A percentile compares a stretch with the other conserved stretches of the same genome.
Conservation (phyloP, 2,888 invertebrate species). For the Conchocele bisecta region DNA sequence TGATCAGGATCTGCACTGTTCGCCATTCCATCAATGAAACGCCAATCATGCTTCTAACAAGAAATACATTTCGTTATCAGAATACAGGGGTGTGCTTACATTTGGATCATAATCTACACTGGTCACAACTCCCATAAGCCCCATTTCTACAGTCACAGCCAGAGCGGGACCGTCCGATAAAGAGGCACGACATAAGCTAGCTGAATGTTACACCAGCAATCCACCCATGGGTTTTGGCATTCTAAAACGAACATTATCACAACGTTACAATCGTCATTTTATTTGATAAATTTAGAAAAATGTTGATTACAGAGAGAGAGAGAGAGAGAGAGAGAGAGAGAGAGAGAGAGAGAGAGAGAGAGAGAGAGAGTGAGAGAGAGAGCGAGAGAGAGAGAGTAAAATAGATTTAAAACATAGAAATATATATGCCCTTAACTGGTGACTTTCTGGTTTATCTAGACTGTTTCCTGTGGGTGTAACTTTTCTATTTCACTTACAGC, state of each 20-base stretch:
- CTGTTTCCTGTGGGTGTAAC: too few relatives aligned
- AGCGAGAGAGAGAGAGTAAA: background rate
- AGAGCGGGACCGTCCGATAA: background rate
- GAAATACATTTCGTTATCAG: too few relatives aligned
- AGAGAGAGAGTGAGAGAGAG: background rate
- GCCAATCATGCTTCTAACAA: too few relatives aligned
- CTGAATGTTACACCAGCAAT: background rate
- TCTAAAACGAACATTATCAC: background rate
- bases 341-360: background rate
- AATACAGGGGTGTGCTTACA: too few relatives aligned
- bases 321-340: background rate
- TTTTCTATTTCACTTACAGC: conserved; percentile 48
- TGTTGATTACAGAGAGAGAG: background rate
- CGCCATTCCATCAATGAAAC: too few relatives aligned
- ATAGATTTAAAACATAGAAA: too few relatives aligned
- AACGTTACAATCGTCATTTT: too few relatives aligned
- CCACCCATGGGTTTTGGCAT: background rate
- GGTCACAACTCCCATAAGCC: background rate
- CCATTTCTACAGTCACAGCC: background rate
- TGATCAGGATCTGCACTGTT: too few relatives aligned
- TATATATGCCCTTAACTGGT: too few relatives aligned
- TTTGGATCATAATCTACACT: background rate
- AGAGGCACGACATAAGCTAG: background rate
- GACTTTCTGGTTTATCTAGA: too few relatives aligned
- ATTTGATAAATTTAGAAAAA: background rate